Conservation (phyloP, 1,140 invertebrate genomes). For the Drosophila arawakana region DNA sequence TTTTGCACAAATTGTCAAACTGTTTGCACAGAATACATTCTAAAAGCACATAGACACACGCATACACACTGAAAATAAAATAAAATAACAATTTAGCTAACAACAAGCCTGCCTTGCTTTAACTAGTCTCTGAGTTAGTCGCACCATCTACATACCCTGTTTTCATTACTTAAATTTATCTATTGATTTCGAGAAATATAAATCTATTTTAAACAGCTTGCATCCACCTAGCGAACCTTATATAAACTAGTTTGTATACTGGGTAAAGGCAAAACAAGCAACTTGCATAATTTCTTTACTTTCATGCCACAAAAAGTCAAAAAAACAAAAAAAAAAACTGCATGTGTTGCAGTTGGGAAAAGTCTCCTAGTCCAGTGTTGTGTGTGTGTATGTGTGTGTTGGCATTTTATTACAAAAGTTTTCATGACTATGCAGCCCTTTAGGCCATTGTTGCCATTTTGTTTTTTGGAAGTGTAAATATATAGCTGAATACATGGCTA, state of each 20-base stretch:
- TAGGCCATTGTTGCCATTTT: conserved; percentile 41
- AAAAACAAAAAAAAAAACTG: not conserved
- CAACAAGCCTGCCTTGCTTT: conserved; percentile 1
- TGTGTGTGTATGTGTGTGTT: conserved; percentile 51
- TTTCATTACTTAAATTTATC: not conserved
- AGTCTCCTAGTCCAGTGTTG: conserved; percentile 23
- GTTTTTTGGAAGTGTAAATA: not conserved
- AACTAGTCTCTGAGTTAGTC: not conserved
- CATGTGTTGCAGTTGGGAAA: conserved; percentile 56
- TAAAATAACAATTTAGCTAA: conserved; percentile 57
- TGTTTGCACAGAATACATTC: conserved; percentile 34
- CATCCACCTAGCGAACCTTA: not conserved
- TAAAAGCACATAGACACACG: conserved; percentile 7
- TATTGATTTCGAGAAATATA: not conserved
- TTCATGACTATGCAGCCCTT: conserved; percentile 67
- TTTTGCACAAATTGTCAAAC: conserved; percentile 45
- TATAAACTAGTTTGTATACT: not conserved
- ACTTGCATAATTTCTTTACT: conserved; percentile 73
- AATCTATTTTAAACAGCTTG: not conserved
- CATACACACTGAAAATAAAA: conserved; percentile 35
- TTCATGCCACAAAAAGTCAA: conserved; percentile 57
- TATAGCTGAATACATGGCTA: conserved; percentile 21
- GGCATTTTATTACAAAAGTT: conserved; percentile 81
- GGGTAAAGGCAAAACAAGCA: conserved; percentile 50
- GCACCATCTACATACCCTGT: not conserved